Conservation (phyloP, 2,797 vertebrate genomes). For the Myripristis jacobus region DNA sequence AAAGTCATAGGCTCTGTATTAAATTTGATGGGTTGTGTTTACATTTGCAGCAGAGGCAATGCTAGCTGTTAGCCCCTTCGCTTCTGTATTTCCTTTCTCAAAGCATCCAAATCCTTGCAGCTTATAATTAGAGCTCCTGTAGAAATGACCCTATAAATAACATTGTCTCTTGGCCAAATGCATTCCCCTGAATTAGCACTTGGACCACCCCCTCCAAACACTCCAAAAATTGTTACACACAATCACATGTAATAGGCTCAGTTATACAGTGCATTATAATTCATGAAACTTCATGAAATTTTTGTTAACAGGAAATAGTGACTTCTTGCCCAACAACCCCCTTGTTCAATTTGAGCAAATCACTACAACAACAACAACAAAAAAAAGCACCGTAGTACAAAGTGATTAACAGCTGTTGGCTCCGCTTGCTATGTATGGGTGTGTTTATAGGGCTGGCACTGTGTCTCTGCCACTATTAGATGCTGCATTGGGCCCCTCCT, state of each 20-base stretch:
- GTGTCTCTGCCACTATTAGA: constrained; percentile 20
- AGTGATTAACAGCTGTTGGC: constrained; percentile 16
- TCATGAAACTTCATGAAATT: background rate
- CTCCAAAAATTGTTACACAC: constrained; percentile 1
- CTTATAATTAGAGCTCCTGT: constrained; percentile 59
- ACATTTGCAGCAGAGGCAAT: constrained; percentile 4
- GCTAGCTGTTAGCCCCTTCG: background rate
- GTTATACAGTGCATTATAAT: background rate
- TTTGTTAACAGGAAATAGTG: no score
- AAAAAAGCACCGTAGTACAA: no score
- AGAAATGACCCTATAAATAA: constrained; percentile 57
- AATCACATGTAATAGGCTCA: background rate
- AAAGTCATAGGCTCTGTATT: background rate
- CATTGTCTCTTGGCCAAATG: constrained; percentile 42
- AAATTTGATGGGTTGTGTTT: constrained; percentile 12
- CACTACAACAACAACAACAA: no score
- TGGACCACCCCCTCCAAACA: background rate
- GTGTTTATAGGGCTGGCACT: constrained; percentile 29
- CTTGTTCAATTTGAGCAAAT: no score
- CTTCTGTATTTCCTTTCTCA: constrained; percentile 32
- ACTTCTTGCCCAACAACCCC: no score
- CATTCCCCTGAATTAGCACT: constrained; percentile 44
- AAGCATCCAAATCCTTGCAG: constrained; percentile 46
- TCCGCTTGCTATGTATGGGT: constrained; percentile 13
- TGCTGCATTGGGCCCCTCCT: background rate